Base-by-base conservation (phyloP, 2,113 vertebrate species). In the Ophthalmolycus amberensis region DNA sequence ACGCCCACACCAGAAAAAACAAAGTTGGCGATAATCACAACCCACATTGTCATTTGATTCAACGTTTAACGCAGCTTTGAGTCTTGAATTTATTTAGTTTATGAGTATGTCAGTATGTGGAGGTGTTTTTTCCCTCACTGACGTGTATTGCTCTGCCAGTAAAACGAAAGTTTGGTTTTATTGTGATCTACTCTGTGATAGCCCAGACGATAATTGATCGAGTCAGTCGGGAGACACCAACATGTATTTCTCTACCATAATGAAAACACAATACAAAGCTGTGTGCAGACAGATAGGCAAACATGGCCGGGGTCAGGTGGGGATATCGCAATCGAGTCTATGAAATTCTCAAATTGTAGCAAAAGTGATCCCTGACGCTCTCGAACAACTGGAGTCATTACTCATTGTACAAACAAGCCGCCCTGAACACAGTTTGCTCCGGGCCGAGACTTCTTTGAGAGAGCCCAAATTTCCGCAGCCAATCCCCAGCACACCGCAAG, bases 341-440 rank as follows among this genome's bases (percentile, higher is more conserved):
- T 50, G 25, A 89, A 90, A 90, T 80, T 75, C 69, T 89, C 64
- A 84, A 84, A 90, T 85, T 40, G 74, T 65, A 88, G 65, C 58
- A 84, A 84, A 80, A 84, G 85, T 59, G 56, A 73, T 81, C 78
- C 83, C 75, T 3, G 63, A 80, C 3, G 58, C 85, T 90, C 46
- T 77, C 40, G 3, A 84, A 77, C 60, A 82, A 85, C 82, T 70
- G 37, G 62, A 77, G 75, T 82, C 87, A 84, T 90, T 86, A 88
- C 60, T 85, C 78, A 84, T 76, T 85, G 85, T 72, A 64, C 70
- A 93, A 93, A 90, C 90, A 88, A 82, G 65, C 82, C 40, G 60
- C 74, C 70, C 63, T 48, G 40, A 86, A 82, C 76, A 20, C 37
- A 66, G 34, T 56, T n/a, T n/a, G 34, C 65, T 25, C 40, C 37